Evolutionary conservation across 2,113 vertebrate species (phyloP), one percentile per base, ranked within the genome.

Genomic region (Setophaga coronata): DNA sequence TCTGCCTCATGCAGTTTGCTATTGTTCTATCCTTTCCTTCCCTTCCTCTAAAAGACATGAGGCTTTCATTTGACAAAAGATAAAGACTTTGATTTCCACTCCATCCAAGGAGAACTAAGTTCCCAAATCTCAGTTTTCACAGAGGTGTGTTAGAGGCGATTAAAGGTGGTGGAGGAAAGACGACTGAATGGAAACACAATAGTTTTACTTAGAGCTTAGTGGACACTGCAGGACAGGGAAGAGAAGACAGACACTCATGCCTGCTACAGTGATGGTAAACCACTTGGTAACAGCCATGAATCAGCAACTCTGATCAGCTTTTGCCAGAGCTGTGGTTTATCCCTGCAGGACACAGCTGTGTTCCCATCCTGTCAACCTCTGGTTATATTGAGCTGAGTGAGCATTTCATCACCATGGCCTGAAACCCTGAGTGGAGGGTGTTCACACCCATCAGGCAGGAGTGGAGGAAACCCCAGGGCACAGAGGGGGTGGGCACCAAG

Each of bases 1-100:
- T 79, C 73, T 94, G 73, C 77, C 77, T 96, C 62, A 45, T 67
- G 42, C 45, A 76, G 67, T 89, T 95, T 87, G 26, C 65, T 84
- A 3, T 31, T 81, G 51, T 53, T 87, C 92, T 53, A 90, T 74
- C 54, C 23, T 73, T 93, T 42, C 19, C 17, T 76, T 93, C 67
- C 38, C 19, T 92, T 92, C 76, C 36, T 64, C 60, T 89, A 90
- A 94, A 93, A 88, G 60, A 67, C 43, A 48, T 0, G 4, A 69
- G 18, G 17, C 21, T 77, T 70, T 70, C 47, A 50, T 70, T 43
- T 70, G 48, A 77, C 57, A 83, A 50, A 61, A 83, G 42, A 70
- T 28, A 43, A 90, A 83, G 64, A 53, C 18, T 82, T 80, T 11
- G 58, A 56, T 91, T 93, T 91, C 50, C 40, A 43, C 7, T 53